Base-by-base conservation (phyloP, 2,113 vertebrate species). In the Climacteris rufus region DNA sequence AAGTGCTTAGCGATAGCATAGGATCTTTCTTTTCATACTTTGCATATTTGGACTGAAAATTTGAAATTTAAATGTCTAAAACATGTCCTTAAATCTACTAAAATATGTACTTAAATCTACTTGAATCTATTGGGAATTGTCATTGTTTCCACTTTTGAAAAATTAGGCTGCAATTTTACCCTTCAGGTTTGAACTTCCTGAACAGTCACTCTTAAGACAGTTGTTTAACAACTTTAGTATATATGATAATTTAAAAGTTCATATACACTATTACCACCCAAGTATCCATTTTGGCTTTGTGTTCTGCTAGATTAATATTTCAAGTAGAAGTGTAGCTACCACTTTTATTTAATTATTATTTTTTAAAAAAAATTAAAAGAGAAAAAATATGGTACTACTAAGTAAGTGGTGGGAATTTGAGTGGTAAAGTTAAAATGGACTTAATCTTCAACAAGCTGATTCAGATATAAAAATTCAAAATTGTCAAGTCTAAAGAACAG, bases 1-100 rank as follows among this genome's bases (percentile, higher is more conserved):
- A 54, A 66, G 60, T 39, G 19, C 28, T 56, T 44, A 44, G 18
- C 0, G 0, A 19, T 16, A 59, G 2, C 7, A 54, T 2, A 33
- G 6, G 17, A 66, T 13, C 2, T 78, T 77, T 87, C 31, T 61
- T 82, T 81, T 65, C 22, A 49, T 16, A 17, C 16, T 49, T 70
- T 21, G 3, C 4, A 63, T n/a, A 59, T 57, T 57, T 50, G 17
- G 22, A 45, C 3, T 13, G 20, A 87, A 84, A 75, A 33, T 42
- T 85, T 60, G 8, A 88, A 66, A 68, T 15, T 42, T 4, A 42
- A 2, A 44, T 52, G 70, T 11, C 11, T 50, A 63, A 75, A 93
- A 59, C 23, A 59, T 1, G 2, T 65, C 27, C 42, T 33, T 72
- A 33, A 50, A 65, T 72, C 16, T 49, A 31, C 11, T 63, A 40